Evolutionary conservation across 2,797 vertebrate species (phyloP).

Genomic region (Melanotaenia boesemani): DNA sequence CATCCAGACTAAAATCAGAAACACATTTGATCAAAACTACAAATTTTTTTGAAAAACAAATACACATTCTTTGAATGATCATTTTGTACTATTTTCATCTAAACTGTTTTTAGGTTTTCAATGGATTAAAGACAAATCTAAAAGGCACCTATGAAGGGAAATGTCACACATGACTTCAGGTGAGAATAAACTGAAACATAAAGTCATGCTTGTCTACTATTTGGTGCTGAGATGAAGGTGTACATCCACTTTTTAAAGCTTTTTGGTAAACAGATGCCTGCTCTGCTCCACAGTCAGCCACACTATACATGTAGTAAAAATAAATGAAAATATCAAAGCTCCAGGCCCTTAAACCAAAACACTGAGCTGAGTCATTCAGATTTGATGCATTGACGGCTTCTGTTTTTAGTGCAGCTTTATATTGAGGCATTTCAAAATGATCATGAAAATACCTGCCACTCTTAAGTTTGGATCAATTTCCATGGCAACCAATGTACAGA

Average conservation of each 20-base stretch:
- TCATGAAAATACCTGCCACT: too few species aligned
- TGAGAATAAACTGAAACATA: slow-evolving; percentile 5
- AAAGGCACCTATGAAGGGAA: not conserved
- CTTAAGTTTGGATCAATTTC: not conserved
- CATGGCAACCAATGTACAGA: slow-evolving; percentile 5
- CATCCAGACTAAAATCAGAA: slow-evolving; percentile 12
- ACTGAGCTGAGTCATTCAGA: not conserved
- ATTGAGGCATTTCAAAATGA: too few species aligned
- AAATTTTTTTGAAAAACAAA: not conserved
- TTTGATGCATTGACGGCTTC: not conserved
- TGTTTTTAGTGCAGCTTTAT: not conserved
- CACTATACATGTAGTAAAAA: not conserved
- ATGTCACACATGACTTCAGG: slow-evolving; percentile 10
- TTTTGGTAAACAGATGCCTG: not conserved
- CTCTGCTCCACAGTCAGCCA: not conserved
- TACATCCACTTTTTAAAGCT: not conserved
- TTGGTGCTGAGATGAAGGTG: not conserved
- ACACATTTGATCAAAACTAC: slow-evolving; percentile 5
- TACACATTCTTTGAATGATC: not conserved
- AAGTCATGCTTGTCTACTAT: not conserved
- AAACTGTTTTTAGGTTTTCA: not conserved
- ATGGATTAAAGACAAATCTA: not conserved
- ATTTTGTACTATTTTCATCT: not conserved
- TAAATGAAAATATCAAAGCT: not conserved
- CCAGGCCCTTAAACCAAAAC: not conserved